Evolutionary conservation across 2,888 invertebrate species (phyloP), one percentile per base, ranked within the genome.

Genomic region (Anoplius nigerrimus): DNA sequence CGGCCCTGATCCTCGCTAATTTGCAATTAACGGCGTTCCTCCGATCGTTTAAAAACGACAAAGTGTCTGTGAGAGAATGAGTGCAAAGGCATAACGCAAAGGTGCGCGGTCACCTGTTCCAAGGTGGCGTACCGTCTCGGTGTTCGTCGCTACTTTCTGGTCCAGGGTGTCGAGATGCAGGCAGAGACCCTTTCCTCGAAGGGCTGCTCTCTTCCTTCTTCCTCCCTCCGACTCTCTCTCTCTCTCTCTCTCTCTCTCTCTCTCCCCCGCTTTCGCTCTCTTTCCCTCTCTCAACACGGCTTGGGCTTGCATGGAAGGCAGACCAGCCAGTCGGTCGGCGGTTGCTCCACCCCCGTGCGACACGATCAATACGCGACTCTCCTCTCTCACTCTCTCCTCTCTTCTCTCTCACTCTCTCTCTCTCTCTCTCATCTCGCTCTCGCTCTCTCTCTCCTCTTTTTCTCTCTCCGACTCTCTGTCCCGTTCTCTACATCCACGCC

Each of bases 331-430:
- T 81, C 84, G 80, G 81, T 81, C 83, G 86, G 81, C 82, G 83
- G 81, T 85, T 84, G 86, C 84, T 86, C 85, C 84, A 85, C 87
- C 86, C 86, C 84, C 84, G 84, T 83, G 83, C 87, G 86, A 87
- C 88, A 85, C 88, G 88, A 88, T 88, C 88, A 88, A 88, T 88
- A 88, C 87, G 82, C 85, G 83, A 83, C 79, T 84, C 78, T 84
- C 81, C 81, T 81, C 79, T 80, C 81, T 74, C 75, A 73, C 74
- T 73, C 62, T 61, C 64, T 71, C 74, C 75, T 74, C 68, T 59
- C 73, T 73, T 74, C 69, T 69, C 68, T 69, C 70, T 67, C 53
- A 65, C 63, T 65, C 66, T 62, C 68, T 48, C 68, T 62, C 72
- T n/a, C n/a, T 63, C 57, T 53, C 66, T 58, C 57, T 52, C 34